phyloP scores from a whole-genome alignment of 2,888 invertebrate genomes.

The Synergus laeviventris region DNA sequence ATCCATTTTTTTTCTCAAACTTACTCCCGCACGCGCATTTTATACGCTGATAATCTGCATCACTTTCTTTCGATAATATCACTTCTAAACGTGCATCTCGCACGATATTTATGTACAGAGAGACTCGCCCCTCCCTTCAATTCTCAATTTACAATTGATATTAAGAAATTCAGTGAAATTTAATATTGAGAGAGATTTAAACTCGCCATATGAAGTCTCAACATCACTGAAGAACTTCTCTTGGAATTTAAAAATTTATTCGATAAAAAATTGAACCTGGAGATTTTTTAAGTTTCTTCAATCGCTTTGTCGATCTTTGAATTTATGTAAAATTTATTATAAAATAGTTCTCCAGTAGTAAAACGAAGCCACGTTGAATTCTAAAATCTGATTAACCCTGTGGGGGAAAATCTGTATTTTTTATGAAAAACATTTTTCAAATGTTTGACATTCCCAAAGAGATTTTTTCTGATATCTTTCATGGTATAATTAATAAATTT shows the following conservation, averaged over 20 bases:
- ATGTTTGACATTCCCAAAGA: not conserved
- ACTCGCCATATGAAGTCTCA: not conserved
- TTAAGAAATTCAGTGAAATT: not conserved
- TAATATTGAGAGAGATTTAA: not conserved
- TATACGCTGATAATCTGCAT: conserved; percentile 19
- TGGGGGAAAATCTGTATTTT: not conserved
- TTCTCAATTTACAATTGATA: not conserved
- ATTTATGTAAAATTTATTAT: not conserved
- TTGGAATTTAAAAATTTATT: not conserved
- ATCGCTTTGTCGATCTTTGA: not conserved
- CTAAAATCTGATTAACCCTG: not conserved
- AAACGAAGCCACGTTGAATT: not conserved
- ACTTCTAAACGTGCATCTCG: conserved; percentile 34
- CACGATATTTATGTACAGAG: conserved; percentile 34
- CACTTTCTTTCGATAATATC: conserved; percentile 41
- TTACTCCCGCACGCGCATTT: conserved; percentile 46
- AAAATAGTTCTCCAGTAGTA: not conserved
- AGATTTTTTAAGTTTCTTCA: too few relatives aligned
- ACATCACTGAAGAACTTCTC: too few relatives aligned
- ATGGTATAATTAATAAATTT: not conserved
- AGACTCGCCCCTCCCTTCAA: conserved; percentile 21
- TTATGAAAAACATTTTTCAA: not conserved
- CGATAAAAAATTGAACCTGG: too few relatives aligned
- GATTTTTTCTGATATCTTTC: not conserved
- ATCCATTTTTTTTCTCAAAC: conserved; percentile 55